Evolutionary conservation across 2,797 vertebrate species (phyloP), one percentile per base, ranked within the genome.

Genomic region (Sebastes taczanowskii): DNA sequence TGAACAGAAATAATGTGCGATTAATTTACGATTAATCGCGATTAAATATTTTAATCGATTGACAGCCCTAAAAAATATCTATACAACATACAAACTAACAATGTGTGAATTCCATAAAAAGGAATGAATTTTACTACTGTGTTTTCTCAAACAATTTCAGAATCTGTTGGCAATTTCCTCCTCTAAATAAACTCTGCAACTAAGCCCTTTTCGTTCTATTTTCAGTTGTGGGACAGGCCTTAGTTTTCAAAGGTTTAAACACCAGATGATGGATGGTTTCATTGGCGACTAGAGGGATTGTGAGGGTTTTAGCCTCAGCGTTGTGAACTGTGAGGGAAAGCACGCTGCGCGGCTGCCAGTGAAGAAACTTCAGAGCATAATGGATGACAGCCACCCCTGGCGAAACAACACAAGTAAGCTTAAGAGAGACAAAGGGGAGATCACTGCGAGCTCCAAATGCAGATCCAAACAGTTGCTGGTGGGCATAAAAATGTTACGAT

Each of bases 321-420:
- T 75, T 77, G 67, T 82, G 81, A 85, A 81, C 60, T 78, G 81
- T 61, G 80, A 77, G 66, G 66, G 60, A 76, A 85, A 70, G 80
- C 74, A 56, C 16, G 73, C 60, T 49, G 70, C 13, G 2, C n/a
- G 34, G 69, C 77, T 80, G 84, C 80, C 83, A 80, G 73, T 49
- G 77, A 83, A 74, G 60, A 67, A 74, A 74, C 71, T 68, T 60
- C 70, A 34, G 66, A 77, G 73, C 65, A 70, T 75, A 83, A 82
- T 74, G 84, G 77, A 88, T 78, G 77, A 89, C 86, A 89, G 81
- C 84, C 81, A 81, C 80, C 60, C 6, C 67, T 83, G 86, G 75
- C 81, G 81, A 84, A 81, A 77, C 32, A 81, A 78, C 63, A 75
- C 46, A 61, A 82, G 77, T 72, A 67, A 71, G 76, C 74, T 70